These are phyloP conservation scores for Phylloscopus whistleri DNA, from an alignment of 2,113 vertebrate genomes.

Conservation along the genomic window DNA sequence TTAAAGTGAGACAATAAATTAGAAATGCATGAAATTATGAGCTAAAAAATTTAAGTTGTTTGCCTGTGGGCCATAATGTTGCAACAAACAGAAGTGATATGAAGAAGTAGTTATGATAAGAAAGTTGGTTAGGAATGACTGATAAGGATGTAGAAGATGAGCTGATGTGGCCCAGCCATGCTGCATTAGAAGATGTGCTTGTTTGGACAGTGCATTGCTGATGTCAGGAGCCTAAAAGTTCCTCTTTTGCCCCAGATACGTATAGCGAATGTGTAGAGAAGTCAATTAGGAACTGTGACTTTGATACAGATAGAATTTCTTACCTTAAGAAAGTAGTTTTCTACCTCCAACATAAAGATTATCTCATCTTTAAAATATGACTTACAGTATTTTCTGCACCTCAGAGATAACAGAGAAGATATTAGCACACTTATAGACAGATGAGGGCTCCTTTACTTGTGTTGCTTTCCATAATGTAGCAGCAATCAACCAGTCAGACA, in stretches of 20 bases:
- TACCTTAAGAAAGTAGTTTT: background rate
- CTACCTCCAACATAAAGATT: background rate
- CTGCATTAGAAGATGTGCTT: background rate
- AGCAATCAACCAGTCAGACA: background rate
- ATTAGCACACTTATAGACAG: background rate
- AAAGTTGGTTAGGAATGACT: background rate
- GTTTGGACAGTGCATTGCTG: background rate
- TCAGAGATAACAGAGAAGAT: background rate
- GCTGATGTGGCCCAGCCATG: rapidly evolving
- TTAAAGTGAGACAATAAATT: constrained; percentile 69
- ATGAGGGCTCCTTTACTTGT: background rate
- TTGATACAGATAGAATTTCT: background rate
- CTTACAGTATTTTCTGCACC: background rate
- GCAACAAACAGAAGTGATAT: background rate
- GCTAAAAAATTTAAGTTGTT: constrained; percentile 44
- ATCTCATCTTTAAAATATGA: background rate
- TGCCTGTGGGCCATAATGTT: constrained; percentile 26
- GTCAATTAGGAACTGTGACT: background rate
- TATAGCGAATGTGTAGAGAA: background rate
- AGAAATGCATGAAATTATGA: constrained; percentile 64
- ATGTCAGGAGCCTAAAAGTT: background rate
- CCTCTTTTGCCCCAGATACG: background rate
- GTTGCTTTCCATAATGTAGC: background rate
- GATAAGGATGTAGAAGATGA: background rate
- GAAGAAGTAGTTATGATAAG: background rate